These are phyloP conservation scores for Hafferia zeledoni DNA, from an alignment of 2,797 vertebrate species.

Conservation along the genomic window DNA sequence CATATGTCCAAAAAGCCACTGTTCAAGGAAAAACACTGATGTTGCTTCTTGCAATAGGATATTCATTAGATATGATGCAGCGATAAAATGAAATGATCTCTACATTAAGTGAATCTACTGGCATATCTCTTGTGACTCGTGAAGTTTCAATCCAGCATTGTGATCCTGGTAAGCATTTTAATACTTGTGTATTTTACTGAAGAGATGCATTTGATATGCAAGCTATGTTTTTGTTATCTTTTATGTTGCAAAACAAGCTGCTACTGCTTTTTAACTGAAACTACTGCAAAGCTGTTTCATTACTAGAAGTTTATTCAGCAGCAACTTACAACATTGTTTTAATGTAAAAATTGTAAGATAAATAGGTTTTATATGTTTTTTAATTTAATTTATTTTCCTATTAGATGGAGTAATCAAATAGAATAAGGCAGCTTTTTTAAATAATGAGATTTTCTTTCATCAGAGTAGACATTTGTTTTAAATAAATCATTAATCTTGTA, in stretches of 20 bases:
- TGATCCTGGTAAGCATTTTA: not conserved
- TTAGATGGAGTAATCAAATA: constrained; percentile 60
- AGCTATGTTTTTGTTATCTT: not conserved
- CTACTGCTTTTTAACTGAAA: constrained; percentile 5
- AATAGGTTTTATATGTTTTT: constrained; percentile 48
- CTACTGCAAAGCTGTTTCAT: constrained; percentile 8
- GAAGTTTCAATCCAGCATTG: not conserved
- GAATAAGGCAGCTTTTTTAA: constrained; percentile 61
- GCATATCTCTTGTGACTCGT: not conserved
- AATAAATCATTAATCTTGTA: constrained; percentile 64
- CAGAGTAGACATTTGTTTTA: constrained; percentile 51
- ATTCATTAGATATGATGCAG: not conserved
- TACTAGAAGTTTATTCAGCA: constrained; percentile 42
- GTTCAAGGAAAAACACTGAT: not conserved
- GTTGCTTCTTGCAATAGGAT: not conserved
- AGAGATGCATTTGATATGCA: not conserved
- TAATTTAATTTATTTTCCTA: constrained; percentile 58
- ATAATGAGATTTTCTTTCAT: constrained; percentile 64
- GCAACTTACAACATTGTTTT: constrained; percentile 21
- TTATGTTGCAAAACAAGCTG: not conserved
- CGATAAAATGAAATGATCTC: not conserved
- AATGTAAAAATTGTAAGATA: constrained; percentile 37
- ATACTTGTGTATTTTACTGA: not conserved
- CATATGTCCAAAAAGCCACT: not conserved
- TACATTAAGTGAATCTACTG: not conserved